These are phyloP conservation scores for Hydrophis major DNA, from an alignment of 2,797 vertebrate genomes.

Conservation along the genomic window DNA sequence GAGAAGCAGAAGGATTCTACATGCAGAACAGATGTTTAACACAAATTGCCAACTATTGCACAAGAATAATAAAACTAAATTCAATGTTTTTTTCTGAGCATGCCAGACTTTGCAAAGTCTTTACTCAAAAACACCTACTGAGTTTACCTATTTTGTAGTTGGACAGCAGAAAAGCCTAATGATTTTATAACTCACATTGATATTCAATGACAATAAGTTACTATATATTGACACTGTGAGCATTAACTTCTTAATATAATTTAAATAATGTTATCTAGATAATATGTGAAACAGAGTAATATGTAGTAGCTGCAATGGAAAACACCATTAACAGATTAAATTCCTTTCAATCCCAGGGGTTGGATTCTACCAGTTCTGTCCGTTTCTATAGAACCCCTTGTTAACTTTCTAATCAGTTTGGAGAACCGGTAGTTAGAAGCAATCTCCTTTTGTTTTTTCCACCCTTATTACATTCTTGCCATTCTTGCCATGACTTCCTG, in stretches of 20 bases:
- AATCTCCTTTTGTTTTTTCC: no score
- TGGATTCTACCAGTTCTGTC: no score
- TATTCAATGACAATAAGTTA: not conserved
- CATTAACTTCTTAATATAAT: not conserved
- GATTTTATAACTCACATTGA: not conserved
- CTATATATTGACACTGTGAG: not conserved
- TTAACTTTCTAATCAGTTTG: no score
- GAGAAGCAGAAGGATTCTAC: not conserved
- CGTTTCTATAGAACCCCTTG: no score
- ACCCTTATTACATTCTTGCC: no score
- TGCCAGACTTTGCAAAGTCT: not conserved
- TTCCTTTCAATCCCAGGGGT: not conserved
- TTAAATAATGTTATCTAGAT: not conserved
- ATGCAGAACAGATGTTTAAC: not conserved
- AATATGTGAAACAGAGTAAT: not conserved
- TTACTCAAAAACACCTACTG: not conserved
- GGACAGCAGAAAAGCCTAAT: not conserved
- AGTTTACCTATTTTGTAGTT: not conserved
- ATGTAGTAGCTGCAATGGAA: not conserved
- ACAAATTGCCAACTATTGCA: not conserved
- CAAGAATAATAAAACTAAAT: not conserved
- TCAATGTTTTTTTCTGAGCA: not conserved
- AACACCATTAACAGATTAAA: not conserved
- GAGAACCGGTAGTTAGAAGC: no score
- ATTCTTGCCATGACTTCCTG: no score